Conservation (phyloP, 2,113 vertebrate species). For the Orientallactaga bullata region DNA sequence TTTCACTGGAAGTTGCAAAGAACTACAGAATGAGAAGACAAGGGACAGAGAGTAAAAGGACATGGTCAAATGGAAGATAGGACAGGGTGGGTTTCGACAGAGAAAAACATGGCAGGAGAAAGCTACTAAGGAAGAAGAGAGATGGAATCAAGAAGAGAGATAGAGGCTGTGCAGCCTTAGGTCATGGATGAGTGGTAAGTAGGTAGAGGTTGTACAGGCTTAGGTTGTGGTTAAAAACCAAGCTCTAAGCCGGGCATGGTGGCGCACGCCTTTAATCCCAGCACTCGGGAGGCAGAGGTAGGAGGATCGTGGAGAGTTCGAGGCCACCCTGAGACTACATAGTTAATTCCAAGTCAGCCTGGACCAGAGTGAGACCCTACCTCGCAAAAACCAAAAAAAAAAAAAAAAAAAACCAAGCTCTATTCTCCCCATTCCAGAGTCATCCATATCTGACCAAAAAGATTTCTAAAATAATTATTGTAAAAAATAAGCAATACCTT, state of each 20-base stretch:
- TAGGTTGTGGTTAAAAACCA: too few relatives aligned
- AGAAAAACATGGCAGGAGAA: neutral
- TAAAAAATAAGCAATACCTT: neutral
- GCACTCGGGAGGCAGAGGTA: too few relatives aligned
- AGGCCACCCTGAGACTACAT: too few relatives aligned
- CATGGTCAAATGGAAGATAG: neutral
- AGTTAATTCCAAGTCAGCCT: too few relatives aligned
- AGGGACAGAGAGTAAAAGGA: too few relatives aligned
- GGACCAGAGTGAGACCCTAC: too few relatives aligned
- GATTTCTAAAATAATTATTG: constrained; percentile 24
- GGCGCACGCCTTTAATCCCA: too few relatives aligned
- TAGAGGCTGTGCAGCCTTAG: neutral
- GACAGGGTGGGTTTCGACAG: neutral
- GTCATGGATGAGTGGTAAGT: neutral
- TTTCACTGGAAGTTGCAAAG: neutral
- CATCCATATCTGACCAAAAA: neutral
- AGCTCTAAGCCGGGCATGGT: too few relatives aligned
- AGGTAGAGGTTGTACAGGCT: too few relatives aligned
- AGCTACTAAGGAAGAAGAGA: neutral
- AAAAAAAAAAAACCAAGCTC: too few relatives aligned
- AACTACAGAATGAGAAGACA: constrained; percentile 11
- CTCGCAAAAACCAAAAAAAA: too few relatives aligned
- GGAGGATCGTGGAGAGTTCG: too few relatives aligned
- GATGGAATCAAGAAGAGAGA: neutral
- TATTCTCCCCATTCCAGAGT: neutral